A percentile compares a stretch with the other conserved stretches of the same genome.
Evolutionary conservation across 2,888 invertebrate genomes (phyloP).

Genomic region (Cinara cedri): DNA sequence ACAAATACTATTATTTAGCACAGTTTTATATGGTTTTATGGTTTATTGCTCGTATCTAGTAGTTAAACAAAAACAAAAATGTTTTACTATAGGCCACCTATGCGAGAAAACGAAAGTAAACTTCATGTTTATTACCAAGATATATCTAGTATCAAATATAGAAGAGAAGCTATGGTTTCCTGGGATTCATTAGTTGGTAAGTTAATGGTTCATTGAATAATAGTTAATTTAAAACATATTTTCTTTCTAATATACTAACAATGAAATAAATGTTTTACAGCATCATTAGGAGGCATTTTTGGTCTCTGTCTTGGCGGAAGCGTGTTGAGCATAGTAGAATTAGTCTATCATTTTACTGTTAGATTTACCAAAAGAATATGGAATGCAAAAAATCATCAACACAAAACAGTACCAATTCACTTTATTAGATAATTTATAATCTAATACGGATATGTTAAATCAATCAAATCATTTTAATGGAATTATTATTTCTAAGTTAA

Average conservation of each 20-base stretch:
- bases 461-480: neutral
- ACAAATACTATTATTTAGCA: no score
- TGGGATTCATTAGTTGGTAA: slow-evolving; percentile 31
- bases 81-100: neutral
- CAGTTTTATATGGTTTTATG: no score
- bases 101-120: neutral
- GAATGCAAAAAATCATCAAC: neutral
- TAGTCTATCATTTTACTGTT: slow-evolving; percentile 1
- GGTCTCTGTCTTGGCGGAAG: slow-evolving; percentile 14
- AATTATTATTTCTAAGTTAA: no score
- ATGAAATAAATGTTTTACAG: neutral
- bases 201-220: neutral
- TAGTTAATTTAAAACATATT: no score
- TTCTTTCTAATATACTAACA: neutral
- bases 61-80: no score
- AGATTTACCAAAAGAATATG: neutral
- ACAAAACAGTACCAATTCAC: neutral
- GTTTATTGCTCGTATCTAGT: no score
- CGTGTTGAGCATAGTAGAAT: slow-evolving; percentile 12
- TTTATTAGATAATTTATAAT: neutral
- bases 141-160: slow-evolving; percentile 18
- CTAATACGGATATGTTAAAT: neutral
- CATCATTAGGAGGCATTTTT: slow-evolving; percentile 19
- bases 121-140: slow-evolving; percentile 17
- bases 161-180: slow-evolving; percentile 26